Conservation (phyloP, 2,113 vertebrate species). For the Miniopterus natalensis region DNA sequence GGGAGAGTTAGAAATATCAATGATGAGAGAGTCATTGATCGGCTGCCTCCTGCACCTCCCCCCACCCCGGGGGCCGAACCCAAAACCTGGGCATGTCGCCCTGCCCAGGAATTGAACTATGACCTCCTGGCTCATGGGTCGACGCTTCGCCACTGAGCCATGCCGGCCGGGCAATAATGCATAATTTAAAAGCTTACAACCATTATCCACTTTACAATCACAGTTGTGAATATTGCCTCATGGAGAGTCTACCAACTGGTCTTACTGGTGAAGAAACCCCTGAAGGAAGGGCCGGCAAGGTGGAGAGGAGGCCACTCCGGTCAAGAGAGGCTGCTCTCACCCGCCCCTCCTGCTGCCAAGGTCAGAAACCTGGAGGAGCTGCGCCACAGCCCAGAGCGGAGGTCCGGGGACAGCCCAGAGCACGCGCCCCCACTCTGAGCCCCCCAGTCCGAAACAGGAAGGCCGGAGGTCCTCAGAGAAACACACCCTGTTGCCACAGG, state of each 20-base stretch:
- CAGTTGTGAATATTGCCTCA: too few species aligned
- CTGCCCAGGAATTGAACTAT: too few species aligned
- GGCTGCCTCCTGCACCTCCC: too few species aligned
- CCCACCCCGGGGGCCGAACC: too few species aligned
- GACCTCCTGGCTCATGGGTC: too few species aligned
- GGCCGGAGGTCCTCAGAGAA: background rate
- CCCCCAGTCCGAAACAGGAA: background rate
- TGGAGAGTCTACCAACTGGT: background rate
- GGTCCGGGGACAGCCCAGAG: background rate
- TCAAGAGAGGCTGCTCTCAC: background rate
- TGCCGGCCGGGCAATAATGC: too few species aligned
- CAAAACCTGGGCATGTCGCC: too few species aligned
- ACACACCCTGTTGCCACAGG: background rate
- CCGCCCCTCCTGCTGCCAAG: background rate
- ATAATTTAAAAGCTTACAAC: background rate
- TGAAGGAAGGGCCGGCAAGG: background rate
- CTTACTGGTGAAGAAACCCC: fast-evolving
- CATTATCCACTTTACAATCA: background rate
- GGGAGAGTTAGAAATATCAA: too few species aligned
- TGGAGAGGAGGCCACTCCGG: background rate
- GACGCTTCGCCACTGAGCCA: too few species aligned
- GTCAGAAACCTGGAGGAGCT: background rate
- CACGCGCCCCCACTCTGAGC: background rate
- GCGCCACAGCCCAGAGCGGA: fast-evolving
- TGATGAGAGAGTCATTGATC: too few species aligned